Conservation (phyloP, 2,888 invertebrate genomes). For the Lymantria monacha region DNA sequence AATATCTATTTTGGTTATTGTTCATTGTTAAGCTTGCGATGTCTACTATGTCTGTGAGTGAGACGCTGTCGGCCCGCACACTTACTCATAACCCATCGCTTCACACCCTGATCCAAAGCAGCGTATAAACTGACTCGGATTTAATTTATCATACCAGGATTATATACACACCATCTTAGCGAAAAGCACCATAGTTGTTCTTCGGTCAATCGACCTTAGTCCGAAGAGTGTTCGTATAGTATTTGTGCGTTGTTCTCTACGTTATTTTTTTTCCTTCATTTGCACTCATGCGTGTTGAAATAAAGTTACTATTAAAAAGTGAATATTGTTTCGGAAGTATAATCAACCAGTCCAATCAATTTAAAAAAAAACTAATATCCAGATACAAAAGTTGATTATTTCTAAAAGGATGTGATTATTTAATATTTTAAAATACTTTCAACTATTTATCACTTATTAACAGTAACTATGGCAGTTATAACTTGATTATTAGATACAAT, state of each 20-base stretch:
- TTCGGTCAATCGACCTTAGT: slow-evolving; percentile 30
- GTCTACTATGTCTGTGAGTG: slow-evolving; percentile 49
- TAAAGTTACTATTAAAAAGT: slow-evolving; percentile 20
- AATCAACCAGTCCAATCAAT: too few relatives aligned
- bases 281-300: slow-evolving; percentile 31
- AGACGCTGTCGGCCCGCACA: slow-evolving; percentile 51
- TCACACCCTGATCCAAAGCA: slow-evolving; percentile 38
- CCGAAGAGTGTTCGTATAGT: slow-evolving; percentile 28
- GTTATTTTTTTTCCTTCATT: slow-evolving; percentile 24
- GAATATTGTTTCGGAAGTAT: neutral
- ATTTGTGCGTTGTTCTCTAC: slow-evolving; percentile 24
- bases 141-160: slow-evolving; percentile 26
- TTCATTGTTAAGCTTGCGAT: slow-evolving; percentile 10
- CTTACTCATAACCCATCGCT: slow-evolving; percentile 33
- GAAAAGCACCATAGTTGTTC: slow-evolving; percentile 33
- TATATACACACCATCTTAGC: slow-evolving; percentile 37
- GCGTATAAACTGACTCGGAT: slow-evolving; percentile 41
- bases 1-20: too few relatives aligned
- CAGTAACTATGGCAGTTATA: too few relatives aligned
- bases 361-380: too few relatives aligned
- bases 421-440: too few relatives aligned
- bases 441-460: too few relatives aligned
- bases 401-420: too few relatives aligned
- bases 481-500: neutral
- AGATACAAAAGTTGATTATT: too few relatives aligned